These are phyloP conservation scores for Botrylloides violaceus DNA, from an alignment of 23 tunicate genomes.

Conservation along the genomic window DNA sequence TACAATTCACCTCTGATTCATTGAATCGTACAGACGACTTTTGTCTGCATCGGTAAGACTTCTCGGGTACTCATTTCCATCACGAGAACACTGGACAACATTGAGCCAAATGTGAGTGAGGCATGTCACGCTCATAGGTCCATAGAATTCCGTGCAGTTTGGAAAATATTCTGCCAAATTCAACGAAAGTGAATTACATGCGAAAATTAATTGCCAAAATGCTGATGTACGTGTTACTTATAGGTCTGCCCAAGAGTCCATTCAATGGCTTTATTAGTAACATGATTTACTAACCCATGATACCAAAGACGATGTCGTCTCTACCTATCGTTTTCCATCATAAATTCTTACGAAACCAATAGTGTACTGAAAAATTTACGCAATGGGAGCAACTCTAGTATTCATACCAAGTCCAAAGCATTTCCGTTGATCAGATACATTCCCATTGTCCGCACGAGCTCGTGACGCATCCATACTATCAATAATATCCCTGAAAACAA, in stretches of 20 bases:
- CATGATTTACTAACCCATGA: no score
- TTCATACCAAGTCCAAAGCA: constrained; percentile 40
- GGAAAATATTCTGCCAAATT: no score
- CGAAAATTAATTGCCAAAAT: no score
- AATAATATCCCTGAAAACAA: constrained; percentile 10
- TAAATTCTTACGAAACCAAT: no score
- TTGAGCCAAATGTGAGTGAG: constrained; percentile 2
- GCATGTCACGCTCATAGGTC: neutral
- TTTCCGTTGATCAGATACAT: neutral
- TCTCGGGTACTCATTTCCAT: constrained; percentile 9
- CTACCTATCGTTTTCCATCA: no score
- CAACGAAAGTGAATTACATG: no score
- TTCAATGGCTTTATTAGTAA: no score
- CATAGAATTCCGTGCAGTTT: constrained; percentile 12
- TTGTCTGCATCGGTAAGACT: neutral
- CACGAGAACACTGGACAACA: constrained; percentile 13
- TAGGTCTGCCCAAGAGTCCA: no score
- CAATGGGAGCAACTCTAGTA: no score
- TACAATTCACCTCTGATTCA: constrained; percentile 1
- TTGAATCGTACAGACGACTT: neutral
- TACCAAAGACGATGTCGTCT: no score
- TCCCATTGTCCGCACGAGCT: constrained; percentile 7
- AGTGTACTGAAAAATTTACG: neutral
- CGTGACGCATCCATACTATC: neutral
- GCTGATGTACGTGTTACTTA: no score